Base-by-base conservation (phyloP, 2,113 vertebrate genomes). In the Abramis brama region DNA sequence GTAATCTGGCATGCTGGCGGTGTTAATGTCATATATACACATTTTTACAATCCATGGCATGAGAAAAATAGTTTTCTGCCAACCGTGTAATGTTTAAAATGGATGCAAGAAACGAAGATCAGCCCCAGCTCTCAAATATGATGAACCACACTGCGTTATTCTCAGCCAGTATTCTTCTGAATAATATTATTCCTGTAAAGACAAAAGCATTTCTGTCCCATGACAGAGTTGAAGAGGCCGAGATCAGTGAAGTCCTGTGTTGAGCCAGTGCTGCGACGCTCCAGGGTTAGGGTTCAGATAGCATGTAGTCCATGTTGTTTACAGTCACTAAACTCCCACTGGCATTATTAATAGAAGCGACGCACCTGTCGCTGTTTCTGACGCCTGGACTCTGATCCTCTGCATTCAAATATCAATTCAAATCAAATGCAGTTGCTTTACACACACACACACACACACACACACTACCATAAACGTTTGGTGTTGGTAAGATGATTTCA, bases 301-400 rank as follows among this genome's bases (percentile, higher is more conserved):
- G 45, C 71, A 43, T 83, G 57, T 50, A 55, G 25, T 25, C 43
- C 30, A 23, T 71, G 71, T 82, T 77, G 27, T 71, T 27, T 9
- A n/a, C 55, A 76, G 59, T 39, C 60, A 74, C 50, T 82, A 30
- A 39, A 85, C 21, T 52, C 59, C 60, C 60, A 30, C 71, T 82
- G 33, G 79, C 47, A 33, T 82, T 87, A 88, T 86, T 73, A 86
- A 86, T 88, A 88, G 87, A 47, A 73, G 64, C 74, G 70, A 83
- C 50, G 52, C 55, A 75, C 73, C 73, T 85, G 73, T 85, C 87
- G 60, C 84, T 82, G 39, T 78, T 79, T 85, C 71, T 81, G 30
- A 30, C 36, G 30, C 66, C 66, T 68, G 30, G 30, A 36, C 66
- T 71, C 36, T 9, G 66, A 70, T 70, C 66, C 30, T 70, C 66